Evolutionary conservation across 2,797 vertebrate species (phyloP).

Genomic region (Halcyon chelicuti): DNA sequence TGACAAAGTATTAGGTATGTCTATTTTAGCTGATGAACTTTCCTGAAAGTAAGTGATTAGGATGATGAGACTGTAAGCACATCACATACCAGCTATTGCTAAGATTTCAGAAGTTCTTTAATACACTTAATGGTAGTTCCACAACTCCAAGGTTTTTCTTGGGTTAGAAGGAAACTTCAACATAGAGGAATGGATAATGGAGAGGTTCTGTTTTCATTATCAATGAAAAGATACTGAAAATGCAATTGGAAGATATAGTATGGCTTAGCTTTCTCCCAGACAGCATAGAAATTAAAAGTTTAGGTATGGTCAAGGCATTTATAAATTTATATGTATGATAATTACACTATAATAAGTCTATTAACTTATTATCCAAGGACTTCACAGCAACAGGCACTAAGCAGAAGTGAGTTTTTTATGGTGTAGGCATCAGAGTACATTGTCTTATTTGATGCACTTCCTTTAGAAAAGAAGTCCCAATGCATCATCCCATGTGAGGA

Average conservation of each 20-base stretch:
- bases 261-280: not conserved
- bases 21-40: not conserved
- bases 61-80: not conserved
- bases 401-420: not conserved
- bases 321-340: not conserved
- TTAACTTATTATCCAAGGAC: not conserved
- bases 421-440: not conserved
- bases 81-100: not conserved
- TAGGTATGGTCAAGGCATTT: not conserved
- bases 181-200: not conserved
- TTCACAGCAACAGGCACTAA: not conserved
- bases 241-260: not conserved
- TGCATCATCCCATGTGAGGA: not conserved
- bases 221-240: not conserved
- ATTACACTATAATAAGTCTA: too few relatives aligned
- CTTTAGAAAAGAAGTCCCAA: not conserved
- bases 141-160: not conserved
- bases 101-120: not conserved
- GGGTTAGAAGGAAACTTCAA: not conserved
- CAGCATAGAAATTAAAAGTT: not conserved
- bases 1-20: not conserved
- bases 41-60: not conserved
- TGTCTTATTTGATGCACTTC: not conserved
- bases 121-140: not conserved
- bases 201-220: not conserved